phyloP scores from a whole-genome alignment of 1,140 invertebrate genomes.

The Mercenaria mercenaria region DNA sequence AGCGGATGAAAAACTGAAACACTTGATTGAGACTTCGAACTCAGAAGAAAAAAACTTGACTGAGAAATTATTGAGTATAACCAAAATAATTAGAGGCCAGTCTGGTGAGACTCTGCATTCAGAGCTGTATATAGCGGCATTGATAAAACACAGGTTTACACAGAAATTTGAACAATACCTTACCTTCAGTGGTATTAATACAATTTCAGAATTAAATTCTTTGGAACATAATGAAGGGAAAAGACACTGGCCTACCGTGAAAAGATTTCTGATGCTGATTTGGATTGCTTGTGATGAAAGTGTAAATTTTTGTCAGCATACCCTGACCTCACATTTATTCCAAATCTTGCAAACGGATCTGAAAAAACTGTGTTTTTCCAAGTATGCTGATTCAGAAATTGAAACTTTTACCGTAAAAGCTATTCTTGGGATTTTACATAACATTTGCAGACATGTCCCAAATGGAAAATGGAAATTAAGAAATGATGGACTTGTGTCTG shows the following conservation, averaged over 20 bases:
- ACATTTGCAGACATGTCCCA: conserved; percentile 47
- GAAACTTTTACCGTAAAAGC: conserved; percentile 48
- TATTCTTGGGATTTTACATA: conserved; percentile 58
- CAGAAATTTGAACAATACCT: conserved; percentile 13
- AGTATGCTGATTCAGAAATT: conserved; percentile 1
- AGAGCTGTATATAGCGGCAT: neutral
- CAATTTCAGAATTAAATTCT: conserved; percentile 3
- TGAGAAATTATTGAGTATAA: neutral
- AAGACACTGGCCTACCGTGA: conserved; percentile 25
- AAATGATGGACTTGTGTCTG: conserved; percentile 55
- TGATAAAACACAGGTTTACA: neutral
- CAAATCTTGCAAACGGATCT: conserved; percentile 3
- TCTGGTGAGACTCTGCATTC: neutral
- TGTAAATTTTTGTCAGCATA: conserved; percentile 63
- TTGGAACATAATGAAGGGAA: neutral
- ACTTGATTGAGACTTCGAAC: neutral
- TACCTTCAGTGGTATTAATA: neutral
- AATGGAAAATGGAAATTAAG: conserved; percentile 64
- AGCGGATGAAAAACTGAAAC: neutral
- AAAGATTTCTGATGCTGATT: conserved; percentile 45
- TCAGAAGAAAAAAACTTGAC: neutral
- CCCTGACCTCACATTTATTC: conserved; percentile 10
- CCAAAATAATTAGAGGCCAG: neutral
- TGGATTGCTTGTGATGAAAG: conserved; percentile 61
- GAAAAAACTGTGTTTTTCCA: neutral